phyloP scores from a whole-genome alignment of 2,797 vertebrate species.

The Acanthornis magna region DNA sequence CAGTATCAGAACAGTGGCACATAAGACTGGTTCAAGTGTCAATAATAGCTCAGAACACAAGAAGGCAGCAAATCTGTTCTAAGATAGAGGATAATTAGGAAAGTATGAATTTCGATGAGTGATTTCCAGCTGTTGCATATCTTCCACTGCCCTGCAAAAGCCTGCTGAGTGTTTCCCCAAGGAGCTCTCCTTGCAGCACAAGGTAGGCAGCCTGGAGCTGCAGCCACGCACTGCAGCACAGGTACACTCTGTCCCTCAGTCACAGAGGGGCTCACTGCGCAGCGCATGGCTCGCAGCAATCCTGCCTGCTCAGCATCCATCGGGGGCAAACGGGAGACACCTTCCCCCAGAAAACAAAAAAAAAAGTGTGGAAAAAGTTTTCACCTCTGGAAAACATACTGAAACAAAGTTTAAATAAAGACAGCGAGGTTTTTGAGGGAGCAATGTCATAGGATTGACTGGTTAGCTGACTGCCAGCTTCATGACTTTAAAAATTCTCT shows the following conservation, averaged over 20 bases:
- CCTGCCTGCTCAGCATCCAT: not conserved
- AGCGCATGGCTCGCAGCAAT: fast-evolving
- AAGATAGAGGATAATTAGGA: not conserved
- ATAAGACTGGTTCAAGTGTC: not conserved
- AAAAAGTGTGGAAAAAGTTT: not conserved
- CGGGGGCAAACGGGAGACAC: fast-evolving
- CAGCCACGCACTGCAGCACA: fast-evolving
- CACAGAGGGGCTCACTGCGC: fast-evolving
- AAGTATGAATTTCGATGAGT: not conserved
- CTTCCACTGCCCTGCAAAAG: not conserved
- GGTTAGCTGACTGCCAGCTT: not conserved
- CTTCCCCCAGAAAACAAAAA: fast-evolving
- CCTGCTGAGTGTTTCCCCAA: not conserved
- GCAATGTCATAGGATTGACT: too few relatives aligned
- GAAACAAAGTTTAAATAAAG: not conserved
- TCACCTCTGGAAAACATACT: not conserved
- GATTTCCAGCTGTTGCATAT: not conserved
- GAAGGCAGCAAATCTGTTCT: not conserved
- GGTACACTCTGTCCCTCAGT: fast-evolving
- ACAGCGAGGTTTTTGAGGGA: not conserved
- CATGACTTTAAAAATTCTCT: not conserved
- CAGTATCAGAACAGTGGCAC: fast-evolving
- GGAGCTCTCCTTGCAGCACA: not conserved
- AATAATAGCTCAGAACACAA: not conserved
- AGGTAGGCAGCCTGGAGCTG: too few relatives aligned